phyloP scores from a whole-genome alignment of 2,888 invertebrate species.

The Plebejus melissa region DNA sequence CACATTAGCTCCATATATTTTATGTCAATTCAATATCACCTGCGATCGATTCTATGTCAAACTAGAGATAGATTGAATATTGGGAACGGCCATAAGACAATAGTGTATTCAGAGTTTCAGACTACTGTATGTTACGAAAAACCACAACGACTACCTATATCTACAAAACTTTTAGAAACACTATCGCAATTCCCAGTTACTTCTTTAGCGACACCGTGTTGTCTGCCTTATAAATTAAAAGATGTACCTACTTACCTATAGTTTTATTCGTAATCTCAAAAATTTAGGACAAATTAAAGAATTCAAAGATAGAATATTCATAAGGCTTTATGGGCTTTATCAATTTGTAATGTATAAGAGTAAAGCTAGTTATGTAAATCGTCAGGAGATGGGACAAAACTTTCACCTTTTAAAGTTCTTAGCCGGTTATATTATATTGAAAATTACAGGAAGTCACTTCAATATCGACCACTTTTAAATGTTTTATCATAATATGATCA shows the following conservation, averaged over 20 bases:
- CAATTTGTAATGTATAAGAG: not conserved
- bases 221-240: not conserved
- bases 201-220: not conserved
- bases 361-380: not conserved
- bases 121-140: too few species aligned
- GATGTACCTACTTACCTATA: not conserved
- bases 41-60: too few species aligned
- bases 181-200: too few species aligned
- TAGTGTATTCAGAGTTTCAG: too few species aligned
- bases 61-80: too few species aligned
- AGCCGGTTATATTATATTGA: not conserved
- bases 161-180: too few species aligned
- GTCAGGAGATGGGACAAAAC: conserved; percentile 1
- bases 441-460: conserved; percentile 1
- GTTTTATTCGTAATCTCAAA: not conserved
- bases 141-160: too few species aligned
- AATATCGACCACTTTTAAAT: not conserved
- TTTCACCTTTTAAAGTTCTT: conserved; percentile 18
- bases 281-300: not conserved
- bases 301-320: not conserved
- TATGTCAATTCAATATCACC: too few species aligned
- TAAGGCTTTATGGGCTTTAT: not conserved
- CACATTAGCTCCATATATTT: too few species aligned
- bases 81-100: too few species aligned
- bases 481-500: conserved; percentile 13